These are phyloP conservation scores for Calcarius lapponicus DNA, from an alignment of 2,797 vertebrate species.

Conservation along the genomic window DNA sequence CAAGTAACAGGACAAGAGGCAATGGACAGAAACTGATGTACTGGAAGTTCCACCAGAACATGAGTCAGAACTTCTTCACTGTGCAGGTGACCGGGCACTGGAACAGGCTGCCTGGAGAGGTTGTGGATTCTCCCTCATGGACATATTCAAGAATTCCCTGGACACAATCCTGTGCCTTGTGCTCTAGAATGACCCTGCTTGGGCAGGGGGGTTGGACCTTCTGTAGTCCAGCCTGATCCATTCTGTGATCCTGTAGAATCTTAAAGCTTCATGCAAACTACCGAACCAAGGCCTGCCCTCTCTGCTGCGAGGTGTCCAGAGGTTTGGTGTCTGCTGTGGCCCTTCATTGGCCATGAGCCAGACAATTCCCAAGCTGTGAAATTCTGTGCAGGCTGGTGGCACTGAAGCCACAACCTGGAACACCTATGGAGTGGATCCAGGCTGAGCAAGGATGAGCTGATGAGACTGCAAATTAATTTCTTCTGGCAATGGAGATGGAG, in stretches of 20 bases:
- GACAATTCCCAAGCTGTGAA: background rate
- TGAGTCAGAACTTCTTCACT: background rate
- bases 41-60: background rate
- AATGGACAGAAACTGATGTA: background rate
- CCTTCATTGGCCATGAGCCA: background rate
- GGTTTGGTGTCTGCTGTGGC: background rate
- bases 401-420: background rate
- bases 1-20: background rate
- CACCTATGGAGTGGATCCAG: background rate
- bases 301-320: accelerated
- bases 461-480: background rate
- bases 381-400: background rate
- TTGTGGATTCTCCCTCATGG: background rate
- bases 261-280: background rate
- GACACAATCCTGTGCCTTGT: background rate
- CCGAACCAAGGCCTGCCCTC: background rate
- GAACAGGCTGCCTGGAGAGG: background rate
- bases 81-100: accelerated
- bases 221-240: background rate
- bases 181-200: background rate
- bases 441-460: background rate
- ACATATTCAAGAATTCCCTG: background rate
- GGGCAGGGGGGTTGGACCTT: background rate
- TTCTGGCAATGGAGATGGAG: background rate
- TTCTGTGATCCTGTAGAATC: background rate